Conservation (phyloP, 2,888 invertebrate species). For the Mesoligia furuncula region DNA sequence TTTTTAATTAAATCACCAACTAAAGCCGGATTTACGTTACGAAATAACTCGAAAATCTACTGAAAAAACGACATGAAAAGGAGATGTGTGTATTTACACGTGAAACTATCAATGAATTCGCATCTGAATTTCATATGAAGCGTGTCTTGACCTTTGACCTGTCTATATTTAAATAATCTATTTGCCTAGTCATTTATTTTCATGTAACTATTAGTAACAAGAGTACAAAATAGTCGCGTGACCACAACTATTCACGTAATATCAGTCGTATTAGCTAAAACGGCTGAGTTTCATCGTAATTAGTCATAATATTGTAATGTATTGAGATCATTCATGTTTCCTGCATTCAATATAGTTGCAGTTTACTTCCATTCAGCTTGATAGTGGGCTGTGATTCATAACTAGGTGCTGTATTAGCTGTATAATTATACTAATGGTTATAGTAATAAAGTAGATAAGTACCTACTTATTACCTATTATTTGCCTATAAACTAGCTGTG, state of each 20-base stretch:
- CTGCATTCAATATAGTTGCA: slow-evolving; percentile 17
- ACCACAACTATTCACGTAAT: background rate
- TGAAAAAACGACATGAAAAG: background rate
- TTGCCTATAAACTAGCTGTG: background rate
- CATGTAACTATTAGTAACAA: background rate
- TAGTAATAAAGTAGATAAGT: background rate
- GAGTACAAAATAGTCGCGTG: background rate
- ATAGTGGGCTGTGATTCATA: slow-evolving; percentile 53
- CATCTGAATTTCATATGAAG: too few relatives aligned
- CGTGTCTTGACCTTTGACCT: background rate
- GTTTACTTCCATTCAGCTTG: slow-evolving; percentile 24
- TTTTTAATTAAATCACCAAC: background rate
- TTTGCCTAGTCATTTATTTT: background rate
- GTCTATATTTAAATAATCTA: background rate
- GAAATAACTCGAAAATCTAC: background rate
- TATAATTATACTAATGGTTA: background rate
- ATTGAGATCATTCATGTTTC: slow-evolving; percentile 52
- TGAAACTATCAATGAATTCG: background rate
- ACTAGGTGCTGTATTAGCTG: background rate
- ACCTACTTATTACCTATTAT: background rate
- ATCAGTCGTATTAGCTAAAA: background rate
- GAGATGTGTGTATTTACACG: background rate
- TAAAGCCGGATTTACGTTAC: too few relatives aligned
- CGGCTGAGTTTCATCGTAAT: slow-evolving; percentile 15
- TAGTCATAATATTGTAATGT: slow-evolving; percentile 33